Percentiles rank a stretch among this genome's conserved stretches.
These are phyloP conservation scores for Nansenia antarctica DNA, from an alignment of 2,113 vertebrate genomes.

Conservation along the genomic window DNA sequence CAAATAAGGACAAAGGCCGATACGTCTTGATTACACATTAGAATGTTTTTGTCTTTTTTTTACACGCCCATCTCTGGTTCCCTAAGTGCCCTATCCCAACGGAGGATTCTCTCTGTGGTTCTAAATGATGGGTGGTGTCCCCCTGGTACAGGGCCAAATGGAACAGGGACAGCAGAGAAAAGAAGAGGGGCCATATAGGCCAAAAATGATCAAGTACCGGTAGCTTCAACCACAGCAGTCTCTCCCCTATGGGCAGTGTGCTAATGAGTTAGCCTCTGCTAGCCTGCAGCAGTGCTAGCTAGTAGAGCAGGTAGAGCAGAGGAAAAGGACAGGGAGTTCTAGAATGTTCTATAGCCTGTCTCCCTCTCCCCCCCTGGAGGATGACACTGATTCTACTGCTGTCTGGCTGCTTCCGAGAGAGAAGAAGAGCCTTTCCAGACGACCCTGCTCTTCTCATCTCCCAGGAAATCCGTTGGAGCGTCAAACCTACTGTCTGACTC, in stretches of 20 bases:
- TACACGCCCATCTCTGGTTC: slow-evolving; percentile 1
- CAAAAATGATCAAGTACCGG: slow-evolving; percentile 8
- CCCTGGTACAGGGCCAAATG: slow-evolving; percentile 1
- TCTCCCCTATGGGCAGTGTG: slow-evolving; percentile 23
- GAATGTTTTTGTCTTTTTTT: too few relatives aligned
- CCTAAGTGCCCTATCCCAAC: neutral
- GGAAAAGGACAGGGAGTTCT: neutral
- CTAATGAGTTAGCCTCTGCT: slow-evolving; percentile 9
- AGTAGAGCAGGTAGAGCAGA: neutral
- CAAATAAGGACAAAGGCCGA: slow-evolving; percentile 13
- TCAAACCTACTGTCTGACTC: slow-evolving; percentile 10
- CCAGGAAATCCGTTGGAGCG: neutral
- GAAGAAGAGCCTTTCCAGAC: slow-evolving; percentile 8
- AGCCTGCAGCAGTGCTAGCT: neutral
- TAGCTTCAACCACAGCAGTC: neutral
- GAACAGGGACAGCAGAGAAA: slow-evolving; percentile 3
- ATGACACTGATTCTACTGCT: neutral
- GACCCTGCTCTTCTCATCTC: slow-evolving; percentile 9
- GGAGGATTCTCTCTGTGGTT: slow-evolving; percentile 4
- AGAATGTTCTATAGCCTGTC: too few relatives aligned
- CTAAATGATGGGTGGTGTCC: slow-evolving; percentile 22
- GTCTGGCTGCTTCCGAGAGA: neutral
- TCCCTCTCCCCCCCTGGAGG: neutral
- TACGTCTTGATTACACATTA: neutral
- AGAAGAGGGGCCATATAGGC: neutral